Evolutionary conservation across 1,140 invertebrate species (phyloP), one percentile per base, ranked within the genome.

Genomic region (Heliothis virescens): DNA sequence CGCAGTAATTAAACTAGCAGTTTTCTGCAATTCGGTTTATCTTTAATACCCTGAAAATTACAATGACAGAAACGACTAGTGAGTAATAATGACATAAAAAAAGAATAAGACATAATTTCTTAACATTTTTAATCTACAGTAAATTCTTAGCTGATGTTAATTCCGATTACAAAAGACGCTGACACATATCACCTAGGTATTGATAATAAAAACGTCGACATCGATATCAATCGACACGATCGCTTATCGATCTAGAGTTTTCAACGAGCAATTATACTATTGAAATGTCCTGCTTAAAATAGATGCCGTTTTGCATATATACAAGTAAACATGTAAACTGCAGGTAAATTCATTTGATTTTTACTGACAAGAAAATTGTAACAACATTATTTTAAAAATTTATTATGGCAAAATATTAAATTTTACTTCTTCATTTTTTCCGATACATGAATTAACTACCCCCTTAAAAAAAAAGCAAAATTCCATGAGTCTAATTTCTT

Each of bases 181-280:
- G 63, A 48, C 63, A 67, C 63, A 34, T 67, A 67, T 67, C 63
- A 16, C n/a, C 3, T n/a, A 0, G 16, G 63, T 12, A 67, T 67
- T 41, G 63, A 67, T 71, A 29, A 53, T 53, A 71, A 71, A 71
- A 73, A 57, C 71, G 41, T 59, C 26, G 10, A 13, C 50, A 71
- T 57, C 52, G 7, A 34, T 55, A 57, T 57, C 71, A 26, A 57
- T 59, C 4, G 52, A 73, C 48, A 59, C 26, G 48, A 73, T 71
- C 67, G 18, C 71, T 59, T 73, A 73, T 73, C 71, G 71, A 57
- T 73, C 52, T 34, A 29, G 52, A 71, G 67, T 18, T 13, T 55
- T 71, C 67, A 71, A 71, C 52, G 67, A 71, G 67, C 67, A 55
- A 71, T 71, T 71, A 53, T 55, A 55, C 48, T 34, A 53, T 71